Evolutionary conservation across 2,113 vertebrate genomes (phyloP), one percentile per base, ranked within the genome.

Genomic region (Scomber scombrus): DNA sequence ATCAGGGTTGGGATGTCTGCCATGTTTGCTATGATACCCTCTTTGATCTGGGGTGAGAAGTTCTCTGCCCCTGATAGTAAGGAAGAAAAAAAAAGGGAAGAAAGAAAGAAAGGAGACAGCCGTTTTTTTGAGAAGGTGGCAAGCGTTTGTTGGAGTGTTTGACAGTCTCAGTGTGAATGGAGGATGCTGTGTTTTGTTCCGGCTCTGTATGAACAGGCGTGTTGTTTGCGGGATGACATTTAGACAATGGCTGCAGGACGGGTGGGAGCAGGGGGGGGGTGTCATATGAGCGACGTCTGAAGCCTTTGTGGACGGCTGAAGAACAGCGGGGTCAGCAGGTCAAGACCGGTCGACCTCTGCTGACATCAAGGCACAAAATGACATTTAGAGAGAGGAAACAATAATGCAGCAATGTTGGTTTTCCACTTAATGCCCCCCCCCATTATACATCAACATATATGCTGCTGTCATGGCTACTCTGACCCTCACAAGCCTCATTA

Each of bases 31-130:
- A 78, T 89, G 90, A 91, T 92, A 88, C 65, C 71, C 88, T 70
- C 88, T 93, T 93, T 92, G 89, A 93, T 91, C 85, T n/a, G 77
- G 78, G 85, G 88, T 88, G 89, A 89, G 83, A 87, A 89, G 91
- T 87, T 84, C 88, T 83, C 78, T 87, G 71, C 80, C 77, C 84
- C 67, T 18, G 16, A 69, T 69, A 60, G 56, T 64, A 56, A 50
- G 40, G 60, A 51, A 51, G 73, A 64, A 64, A 62, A 7, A 18
- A 34, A 40, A 40, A 40, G 9, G 9, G 9, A 40, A 40, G 9
- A 40, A 40, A 34, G 18, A 69, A 60, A 54, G 26, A 51, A 80
- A 71, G 0, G 26, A 78, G 81, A 85, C 81, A 69, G 78, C 9
- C 76, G 3, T 60, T 66, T 80, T 68, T 68, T 65, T 58, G 58